Conservation (phyloP, 2,113 vertebrate genomes). For the Candoia aspera region DNA sequence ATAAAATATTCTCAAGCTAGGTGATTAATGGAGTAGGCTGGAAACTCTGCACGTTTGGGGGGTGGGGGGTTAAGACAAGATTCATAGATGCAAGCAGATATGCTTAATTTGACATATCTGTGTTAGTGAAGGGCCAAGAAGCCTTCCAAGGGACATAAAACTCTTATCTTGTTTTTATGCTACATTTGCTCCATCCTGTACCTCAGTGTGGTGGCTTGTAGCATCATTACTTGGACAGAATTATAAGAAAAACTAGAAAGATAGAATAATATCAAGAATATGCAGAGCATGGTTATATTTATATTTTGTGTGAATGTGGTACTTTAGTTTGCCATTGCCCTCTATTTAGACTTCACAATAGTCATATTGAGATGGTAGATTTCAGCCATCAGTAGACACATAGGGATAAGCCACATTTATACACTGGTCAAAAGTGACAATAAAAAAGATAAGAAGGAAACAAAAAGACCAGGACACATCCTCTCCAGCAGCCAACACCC, state of each 20-base stretch:
- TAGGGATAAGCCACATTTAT: no score
- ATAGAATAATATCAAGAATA: neutral
- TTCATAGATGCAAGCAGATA: neutral
- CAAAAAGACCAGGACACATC: no score
- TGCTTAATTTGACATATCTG: neutral
- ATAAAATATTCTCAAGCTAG: neutral
- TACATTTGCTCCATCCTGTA: neutral
- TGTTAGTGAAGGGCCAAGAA: neutral
- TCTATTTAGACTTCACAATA: neutral
- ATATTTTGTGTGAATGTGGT: neutral
- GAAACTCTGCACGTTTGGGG: neutral
- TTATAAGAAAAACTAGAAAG: neutral
- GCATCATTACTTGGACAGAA: neutral
- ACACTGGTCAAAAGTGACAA: no score
- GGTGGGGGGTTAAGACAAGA: neutral
- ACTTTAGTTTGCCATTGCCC: neutral
- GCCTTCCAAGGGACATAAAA: neutral
- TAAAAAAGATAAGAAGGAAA: no score
- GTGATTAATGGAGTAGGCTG: neutral
- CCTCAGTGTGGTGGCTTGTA: neutral
- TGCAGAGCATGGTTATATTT: neutral
- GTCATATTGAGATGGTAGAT: neutral
- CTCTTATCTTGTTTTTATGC: neutral
- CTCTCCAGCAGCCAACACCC: no score
- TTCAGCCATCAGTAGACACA: no score